These are phyloP conservation scores for Alviniconcha strummeri DNA, from an alignment of 2,888 invertebrate species.

Conservation along the genomic window DNA sequence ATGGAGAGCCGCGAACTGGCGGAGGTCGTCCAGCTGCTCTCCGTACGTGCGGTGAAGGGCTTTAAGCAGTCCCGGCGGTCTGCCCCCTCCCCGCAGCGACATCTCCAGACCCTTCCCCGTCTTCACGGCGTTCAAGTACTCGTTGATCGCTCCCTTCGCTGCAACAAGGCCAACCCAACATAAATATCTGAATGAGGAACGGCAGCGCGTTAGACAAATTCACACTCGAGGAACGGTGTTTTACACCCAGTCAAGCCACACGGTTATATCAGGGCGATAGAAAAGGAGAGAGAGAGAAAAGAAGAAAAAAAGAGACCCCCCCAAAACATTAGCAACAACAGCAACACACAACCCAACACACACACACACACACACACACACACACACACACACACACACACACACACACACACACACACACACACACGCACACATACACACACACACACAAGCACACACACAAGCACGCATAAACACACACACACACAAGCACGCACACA, in stretches of 20 bases:
- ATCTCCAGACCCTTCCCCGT: slow-evolving; percentile 31
- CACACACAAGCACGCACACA: not conserved
- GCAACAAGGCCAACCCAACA: too few species aligned
- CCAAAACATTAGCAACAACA: not conserved
- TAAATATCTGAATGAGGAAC: too few species aligned
- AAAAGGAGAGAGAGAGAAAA: too few species aligned
- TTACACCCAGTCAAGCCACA: too few species aligned
- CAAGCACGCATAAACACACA: too few species aligned
- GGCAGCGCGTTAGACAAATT: too few species aligned
- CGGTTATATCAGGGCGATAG: too few species aligned
- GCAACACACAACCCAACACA: not conserved
- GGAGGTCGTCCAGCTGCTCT: slow-evolving; percentile 45
- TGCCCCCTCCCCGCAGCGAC: slow-evolving; percentile 45
- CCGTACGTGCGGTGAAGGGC: slow-evolving; percentile 51
- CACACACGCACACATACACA: not conserved
- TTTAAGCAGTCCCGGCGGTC: slow-evolving; percentile 58
- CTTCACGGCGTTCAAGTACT: slow-evolving; percentile 25
- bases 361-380: not conserved
- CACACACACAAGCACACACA: too few species aligned
- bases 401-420: not conserved
- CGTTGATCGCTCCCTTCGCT: slow-evolving; percentile 25
- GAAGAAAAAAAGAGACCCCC: not conserved
- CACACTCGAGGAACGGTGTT: too few species aligned
- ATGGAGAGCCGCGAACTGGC: slow-evolving; percentile 37
- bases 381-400: not conserved